Percentiles rank a stretch among this genome's conserved stretches.
Conservation (phyloP, 2,888 invertebrate genomes). For the Epinotia nisella region DNA sequence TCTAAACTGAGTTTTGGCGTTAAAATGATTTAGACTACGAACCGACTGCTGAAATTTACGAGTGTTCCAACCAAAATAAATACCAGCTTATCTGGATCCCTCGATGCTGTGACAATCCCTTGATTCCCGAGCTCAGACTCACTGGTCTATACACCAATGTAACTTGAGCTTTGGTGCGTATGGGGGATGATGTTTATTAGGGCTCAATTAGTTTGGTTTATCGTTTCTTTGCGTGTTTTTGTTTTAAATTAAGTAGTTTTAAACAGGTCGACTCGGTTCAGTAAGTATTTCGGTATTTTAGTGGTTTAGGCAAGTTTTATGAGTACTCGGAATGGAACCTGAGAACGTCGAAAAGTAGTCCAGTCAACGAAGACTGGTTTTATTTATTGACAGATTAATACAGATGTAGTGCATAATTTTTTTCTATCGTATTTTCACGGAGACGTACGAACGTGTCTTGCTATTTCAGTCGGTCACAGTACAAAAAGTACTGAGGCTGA, state of each 20-base stretch:
- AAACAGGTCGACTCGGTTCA: conserved; percentile 59
- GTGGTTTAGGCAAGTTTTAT: conserved; percentile 19
- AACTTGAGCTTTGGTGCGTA: conserved; percentile 9
- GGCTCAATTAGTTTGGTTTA: conserved; percentile 43
- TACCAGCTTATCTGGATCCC: conserved; percentile 52
- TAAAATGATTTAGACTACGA: conserved; percentile 76
- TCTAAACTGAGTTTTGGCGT: conserved; percentile 72
- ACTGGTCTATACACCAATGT: conserved; percentile 4
- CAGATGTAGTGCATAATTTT: no score
- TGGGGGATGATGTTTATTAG: background rate
- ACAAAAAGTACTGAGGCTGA: no score
- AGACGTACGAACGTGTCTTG: no score
- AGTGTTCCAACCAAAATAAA: conserved; percentile 65
- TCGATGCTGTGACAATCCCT: background rate
- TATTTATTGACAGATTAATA: background rate
- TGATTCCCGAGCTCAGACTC: conserved; percentile 18
- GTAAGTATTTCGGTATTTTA: conserved; percentile 60
- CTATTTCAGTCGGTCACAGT: no score
- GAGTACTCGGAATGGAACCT: background rate
- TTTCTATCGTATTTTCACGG: no score
- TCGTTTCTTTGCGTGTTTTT: conserved; percentile 49
- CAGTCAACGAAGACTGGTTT: background rate
- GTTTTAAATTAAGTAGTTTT: conserved; percentile 61
- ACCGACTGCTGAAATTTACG: conserved; percentile 69
- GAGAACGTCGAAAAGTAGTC: background rate